Base-by-base conservation (phyloP, 2,888 invertebrate genomes). In the Corbicula japonica region DNA sequence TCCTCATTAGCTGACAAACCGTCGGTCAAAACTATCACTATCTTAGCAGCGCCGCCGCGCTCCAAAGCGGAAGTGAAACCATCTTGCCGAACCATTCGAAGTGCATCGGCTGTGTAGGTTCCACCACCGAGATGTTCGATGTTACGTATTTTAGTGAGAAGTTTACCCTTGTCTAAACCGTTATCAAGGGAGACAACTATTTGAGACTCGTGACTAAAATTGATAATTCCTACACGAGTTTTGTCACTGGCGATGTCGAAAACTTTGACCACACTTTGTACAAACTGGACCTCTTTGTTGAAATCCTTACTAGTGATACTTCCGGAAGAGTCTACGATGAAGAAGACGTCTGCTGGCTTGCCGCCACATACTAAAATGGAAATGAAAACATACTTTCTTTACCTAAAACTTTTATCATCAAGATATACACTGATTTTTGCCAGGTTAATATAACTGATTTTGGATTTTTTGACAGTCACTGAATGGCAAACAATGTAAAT, bases 1-100 rank as follows among this genome's bases (percentile, higher is more conserved):
- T 72, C 73, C 30, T 86, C 85, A 65, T 89, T 83, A 8, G 85
- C 69, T 0, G 91, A 91, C 28, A 88, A 76, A 3, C 91, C 92
- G 70, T 92, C 91, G 1, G 92, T 92, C 12, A 91, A 80, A 12
- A 92, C 80, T 21, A 92, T 87, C 2, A 84, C 91, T 10, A 92
- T 85, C 50, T 86, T 84, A 0, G 87, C 86, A 18, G 88, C 90
- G 8, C 73, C 78, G 0, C 70, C 69, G 32, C 91, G 58, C 5
- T 75, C 84, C 1, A 80, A 61, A 12, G 34, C 56, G 0, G 58
- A 44, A 1, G 78, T 30, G 50, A 89, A 89, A 12, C 89, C 87
- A 30, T 76, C 71, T 10, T 83, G 63, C 1, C 86, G 73, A 12
- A 86, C 73, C 60, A 86, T 82, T 12, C 69, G 58, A 2, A 90